These are phyloP conservation scores for Rhyacophila evoluta DNA, from an alignment of 2,888 invertebrate species.

Conservation along the genomic window DNA sequence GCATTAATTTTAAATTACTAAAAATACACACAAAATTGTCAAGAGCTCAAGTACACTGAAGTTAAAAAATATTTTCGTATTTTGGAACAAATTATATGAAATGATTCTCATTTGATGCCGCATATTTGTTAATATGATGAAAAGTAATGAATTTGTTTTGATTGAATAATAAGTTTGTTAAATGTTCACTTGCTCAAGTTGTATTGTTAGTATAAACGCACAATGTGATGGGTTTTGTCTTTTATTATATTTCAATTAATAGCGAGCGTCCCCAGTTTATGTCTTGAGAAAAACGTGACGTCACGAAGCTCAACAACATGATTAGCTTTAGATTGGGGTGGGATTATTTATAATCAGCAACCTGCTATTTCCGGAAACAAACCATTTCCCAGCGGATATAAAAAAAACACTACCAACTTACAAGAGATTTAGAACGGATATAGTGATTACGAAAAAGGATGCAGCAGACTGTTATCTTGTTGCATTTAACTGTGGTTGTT, in stretches of 20 bases:
- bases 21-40: too few relatives aligned
- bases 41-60: too few relatives aligned
- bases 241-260: constrained; percentile 15
- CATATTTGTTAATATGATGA: too few relatives aligned
- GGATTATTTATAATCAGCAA: constrained; percentile 20
- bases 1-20: too few relatives aligned
- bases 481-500: too few relatives aligned
- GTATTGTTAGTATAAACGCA: neutral
- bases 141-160: too few relatives aligned
- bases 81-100: too few relatives aligned
- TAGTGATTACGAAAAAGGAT: neutral
- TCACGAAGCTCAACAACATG: neutral
- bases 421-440: neutral
- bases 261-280: neutral
- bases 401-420: neutral
- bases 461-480: too few relatives aligned
- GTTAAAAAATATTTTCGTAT: too few relatives aligned
- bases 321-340: neutral
- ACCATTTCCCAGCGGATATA: neutral
- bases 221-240: neutral
- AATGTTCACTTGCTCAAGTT: too few relatives aligned
- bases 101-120: too few relatives aligned
- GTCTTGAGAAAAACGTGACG: constrained; percentile 11
- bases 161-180: too few relatives aligned
- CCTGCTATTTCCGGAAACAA: neutral